Evolutionary conservation across 2,888 invertebrate genomes (phyloP), one percentile per base, ranked within the genome.

Genomic region (Hyposoter didymator): DNA sequence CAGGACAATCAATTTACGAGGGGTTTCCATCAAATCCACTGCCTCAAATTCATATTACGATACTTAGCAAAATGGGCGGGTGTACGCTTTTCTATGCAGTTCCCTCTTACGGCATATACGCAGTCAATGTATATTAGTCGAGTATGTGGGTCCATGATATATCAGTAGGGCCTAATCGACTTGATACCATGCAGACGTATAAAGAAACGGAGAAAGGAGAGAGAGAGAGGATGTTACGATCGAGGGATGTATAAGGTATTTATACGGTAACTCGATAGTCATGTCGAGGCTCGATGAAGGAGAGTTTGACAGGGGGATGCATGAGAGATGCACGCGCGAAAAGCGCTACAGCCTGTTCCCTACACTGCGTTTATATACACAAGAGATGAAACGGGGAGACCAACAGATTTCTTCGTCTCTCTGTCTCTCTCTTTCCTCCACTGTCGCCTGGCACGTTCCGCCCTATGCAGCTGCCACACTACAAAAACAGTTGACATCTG

Each of bases 401-500:
- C 70, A 78, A 59, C 28, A 39, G 45, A 67, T 66, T 64, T 74
- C 78, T 84, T 75, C 66, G 75, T 69, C 39, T 72, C 47, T 47
- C 22, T 55, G 45, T 67, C 78, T 83, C 72, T 62, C 82, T 73
- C 62, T 35, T 45, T 73, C 66, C 67, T 67, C 47, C 49, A 52
- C 72, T 75, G 74, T 82, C 45, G 84, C 66, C 76, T 83, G 88
- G 88, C 89, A 88, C 88, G 88, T 88, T 87, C 89, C 89, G 87
- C 89, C 89, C 90, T 86, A 87, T 87, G 89, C 92, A 91, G 92
- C 91, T 91, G 92, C 89, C 89, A 22, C 35, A 87, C 90, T 90
- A 90, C 90, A 91, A 92, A 91, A 92, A 91, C 92, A 91, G 90
- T 91, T 91, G 91, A 91, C 92, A 92, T 92, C 91, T 91, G 92